Evolutionary conservation across 2,888 invertebrate species (phyloP).

Genomic region (Epinotia brunnichana): DNA sequence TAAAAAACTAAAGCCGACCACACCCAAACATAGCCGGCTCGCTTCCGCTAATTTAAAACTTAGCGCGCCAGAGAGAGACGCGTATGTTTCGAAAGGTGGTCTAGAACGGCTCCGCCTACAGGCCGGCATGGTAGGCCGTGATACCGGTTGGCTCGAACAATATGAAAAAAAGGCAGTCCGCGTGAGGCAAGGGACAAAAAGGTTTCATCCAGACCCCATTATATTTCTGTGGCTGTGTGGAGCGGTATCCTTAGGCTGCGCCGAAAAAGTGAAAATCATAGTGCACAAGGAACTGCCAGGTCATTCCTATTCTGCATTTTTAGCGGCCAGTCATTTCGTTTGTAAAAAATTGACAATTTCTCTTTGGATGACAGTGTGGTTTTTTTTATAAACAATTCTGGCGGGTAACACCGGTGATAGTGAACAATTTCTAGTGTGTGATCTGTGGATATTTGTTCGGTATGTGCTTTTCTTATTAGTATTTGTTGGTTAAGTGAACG

Average conservation of each 20-base stretch:
- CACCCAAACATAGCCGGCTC: slow-evolving; percentile 53
- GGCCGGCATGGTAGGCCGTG: slow-evolving; percentile 61
- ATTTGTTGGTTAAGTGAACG: neutral
- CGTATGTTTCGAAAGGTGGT: slow-evolving; percentile 27
- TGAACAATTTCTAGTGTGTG: slow-evolving; percentile 51
- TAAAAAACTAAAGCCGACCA: slow-evolving; percentile 56
- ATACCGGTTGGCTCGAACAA: slow-evolving; percentile 70
- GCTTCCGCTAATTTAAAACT: slow-evolving; percentile 46
- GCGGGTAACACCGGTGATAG: slow-evolving; percentile 46
- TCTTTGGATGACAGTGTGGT: slow-evolving; percentile 60
- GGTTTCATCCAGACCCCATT: slow-evolving; percentile 68
- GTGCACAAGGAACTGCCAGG: slow-evolving; percentile 61
- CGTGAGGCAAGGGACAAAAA: slow-evolving; percentile 72
- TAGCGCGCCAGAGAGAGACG: slow-evolving; percentile 54
- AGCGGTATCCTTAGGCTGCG: slow-evolving; percentile 64
- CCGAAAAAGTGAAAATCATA: slow-evolving; percentile 66
- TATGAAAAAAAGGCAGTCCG: slow-evolving; percentile 68
- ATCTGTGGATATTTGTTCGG: slow-evolving; percentile 50
- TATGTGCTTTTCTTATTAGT: slow-evolving; percentile 38
- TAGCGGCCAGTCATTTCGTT: slow-evolving; percentile 59
- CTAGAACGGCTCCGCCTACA: slow-evolving; percentile 62
- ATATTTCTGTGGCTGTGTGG: slow-evolving; percentile 64
- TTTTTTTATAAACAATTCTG: slow-evolving; percentile 48
- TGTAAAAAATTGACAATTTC: slow-evolving; percentile 58
- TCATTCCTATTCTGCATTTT: slow-evolving; percentile 59